Evolutionary conservation across 2,888 invertebrate genomes (phyloP), one percentile per base, ranked within the genome.

Genomic region (Mimumesa dahlbomi): DNA sequence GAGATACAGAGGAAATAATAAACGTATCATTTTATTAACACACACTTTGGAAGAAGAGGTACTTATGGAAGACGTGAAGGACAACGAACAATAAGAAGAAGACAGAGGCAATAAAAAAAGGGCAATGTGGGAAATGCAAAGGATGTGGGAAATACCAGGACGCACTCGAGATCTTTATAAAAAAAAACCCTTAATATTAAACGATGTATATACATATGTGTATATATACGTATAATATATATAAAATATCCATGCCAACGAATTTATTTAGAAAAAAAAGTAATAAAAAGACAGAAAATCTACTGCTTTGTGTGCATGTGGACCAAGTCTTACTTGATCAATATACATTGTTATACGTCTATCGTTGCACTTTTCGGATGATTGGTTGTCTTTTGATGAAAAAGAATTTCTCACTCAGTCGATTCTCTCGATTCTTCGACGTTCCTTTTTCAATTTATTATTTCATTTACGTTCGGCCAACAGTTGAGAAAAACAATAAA

Each of bases 301-400:
- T 38, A 42, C 53, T 61, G 42, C 58, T 18, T 59, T 49, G 43
- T 42, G 42, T 45, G 54, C 63, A 74, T 29, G 62, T 67, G 64
- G 54, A 80, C 89, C 87, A 87, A 85, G 88, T 85, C 89, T 89
- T 89, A 89, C 89, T 89, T 89, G 89, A 89, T 89, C 89, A 89
- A 89, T 87, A 84, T 87, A 88, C 87, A 89, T 88, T 88, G 67
- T 70, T n/a, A 73, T 71, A 64, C 52, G 57, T 77, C 67, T 78
- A 72, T 83, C 75, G 78, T 77, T 72, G 72, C 72, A 73, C 74
- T 80, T 84, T 83, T 82, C 80, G 81, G 66, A 83, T 73, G 77
- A 85, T 84, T 85, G 84, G 83, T 84, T 83, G 76, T 66, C 64
- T 81, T 82, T 82, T 75, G 75, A 73, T 67, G 75, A 72, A 74